Evolutionary conservation across 2,797 vertebrate genomes (phyloP).

Genomic region (Xiphophorus birchmanni): DNA sequence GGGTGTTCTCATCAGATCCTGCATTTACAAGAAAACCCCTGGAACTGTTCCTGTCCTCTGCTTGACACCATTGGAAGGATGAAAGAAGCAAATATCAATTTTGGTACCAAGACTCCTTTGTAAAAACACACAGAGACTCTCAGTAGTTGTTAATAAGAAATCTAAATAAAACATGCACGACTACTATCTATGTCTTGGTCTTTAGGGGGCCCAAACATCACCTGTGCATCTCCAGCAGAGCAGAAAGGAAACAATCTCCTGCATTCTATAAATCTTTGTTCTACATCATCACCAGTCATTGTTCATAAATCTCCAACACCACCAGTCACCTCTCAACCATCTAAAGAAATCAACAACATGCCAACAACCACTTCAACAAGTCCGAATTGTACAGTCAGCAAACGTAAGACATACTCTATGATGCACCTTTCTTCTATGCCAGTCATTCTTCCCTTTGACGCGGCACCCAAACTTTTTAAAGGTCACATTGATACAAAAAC

Average conservation of each 20-base stretch:
- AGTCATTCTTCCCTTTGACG: neutral
- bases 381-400: slow-evolving; percentile 3
- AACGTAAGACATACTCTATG: slow-evolving; percentile 28
- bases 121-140: neutral
- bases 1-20: slow-evolving; percentile 45
- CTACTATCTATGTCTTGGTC: slow-evolving; percentile 9
- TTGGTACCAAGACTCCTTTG: slow-evolving; percentile 37
- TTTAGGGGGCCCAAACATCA: slow-evolving; percentile 20
- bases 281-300: neutral
- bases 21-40: slow-evolving; percentile 83
- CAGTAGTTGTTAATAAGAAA: neutral
- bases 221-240: slow-evolving; percentile 51
- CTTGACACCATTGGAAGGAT: slow-evolving; percentile 35
- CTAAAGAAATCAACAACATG: neutral
- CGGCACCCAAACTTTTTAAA: neutral
- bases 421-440: neutral
- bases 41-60: slow-evolving; percentile 85
- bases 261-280: slow-evolving; percentile 20
- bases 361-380: neutral
- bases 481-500: neutral
- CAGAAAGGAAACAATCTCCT: slow-evolving; percentile 25
- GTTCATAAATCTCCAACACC: neutral
- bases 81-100: slow-evolving; percentile 12
- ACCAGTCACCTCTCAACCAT: neutral
- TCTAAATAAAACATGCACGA: neutral